Base-by-base conservation (phyloP, 2,888 invertebrate genomes). In the Drosophila yooni region DNA sequence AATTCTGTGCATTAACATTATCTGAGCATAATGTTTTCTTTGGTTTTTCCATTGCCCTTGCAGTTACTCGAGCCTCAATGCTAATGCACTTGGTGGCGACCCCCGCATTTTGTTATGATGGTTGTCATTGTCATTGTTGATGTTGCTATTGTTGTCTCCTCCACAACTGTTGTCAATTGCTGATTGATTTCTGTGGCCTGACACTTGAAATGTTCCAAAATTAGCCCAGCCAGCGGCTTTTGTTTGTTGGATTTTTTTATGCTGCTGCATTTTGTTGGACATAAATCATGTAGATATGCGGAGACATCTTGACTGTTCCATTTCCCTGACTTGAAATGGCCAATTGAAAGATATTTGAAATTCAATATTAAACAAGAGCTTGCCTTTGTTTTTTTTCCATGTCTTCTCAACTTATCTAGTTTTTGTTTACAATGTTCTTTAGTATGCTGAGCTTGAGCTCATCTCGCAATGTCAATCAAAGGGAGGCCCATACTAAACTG, bases 121-220 rank as follows among this genome's bases (percentile, higher is more conserved):
- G 40, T 21, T 59, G 21, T 63, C 57, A 53, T 21, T 59, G 21
- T 63, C 57, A 53, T 64, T 56, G 33, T 48, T 70, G 51, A n/a
- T 60, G 36, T 46, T 56, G 43, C 50, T 62, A 51, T 59, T 62
- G 40, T 52, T 67, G 69, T 60, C 68, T 74, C 50, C 74, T 65
- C 40, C 56, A 74, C 79, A 79, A 79, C 77, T 83, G 76, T 74
- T 88, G 77, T 86, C 76, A 83, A 77, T 82, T 78, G 87, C 80
- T 85, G 87, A 85, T 85, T 87, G 85, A 85, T 85, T 81, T 85
- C 73, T 73, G 61, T 53, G 68, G 75, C 33, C 81, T 87, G 84
- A 81, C 83, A 86, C 72, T 75, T 69, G 64, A 76, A 76, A 73
- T 62, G 64, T 48, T 78, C 73, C 71, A 73, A 74, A 79, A 85